Base-by-base conservation (phyloP, 2,797 vertebrate species). In the Enteromius radiatus region DNA sequence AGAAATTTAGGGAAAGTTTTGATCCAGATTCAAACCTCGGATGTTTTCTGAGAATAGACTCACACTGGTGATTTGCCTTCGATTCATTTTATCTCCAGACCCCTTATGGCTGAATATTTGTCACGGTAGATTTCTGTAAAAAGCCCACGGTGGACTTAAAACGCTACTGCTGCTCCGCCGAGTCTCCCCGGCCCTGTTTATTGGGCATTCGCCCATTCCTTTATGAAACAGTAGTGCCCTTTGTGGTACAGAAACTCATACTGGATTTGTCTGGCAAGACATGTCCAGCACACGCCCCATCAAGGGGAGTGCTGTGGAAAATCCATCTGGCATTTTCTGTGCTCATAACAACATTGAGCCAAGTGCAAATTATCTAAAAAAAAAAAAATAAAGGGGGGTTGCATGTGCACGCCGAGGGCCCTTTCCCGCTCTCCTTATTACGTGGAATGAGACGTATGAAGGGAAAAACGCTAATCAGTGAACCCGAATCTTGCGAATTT, bases 261-360 rank as follows among this genome's bases (percentile, higher is more conserved):
- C 78, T 88, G 82, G 87, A 88, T 88, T 87, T 86, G 85, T 89
- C 81, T 89, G 88, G 87, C 88, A 88, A 82, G 80, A 84, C 68
- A 71, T 84, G 80, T 87, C 80, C 84, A 88, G 84, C 85, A 89
- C 87, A 90, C 88, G 89, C 91, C 92, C 91, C 91, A 89, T 93
- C 89, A 84, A 91, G 91, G 81, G 89, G 87, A 90, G 88, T 80
- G 23, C 90, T 89, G 92, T 92, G 92, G 94, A 95, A 95, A 95
- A 94, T 92, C 91, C 91, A 92, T 93, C 91, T 91, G 89, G 89
- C 90, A 86, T 89, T 88, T 85, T 86, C 88, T 84, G 80, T 77
- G 84, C 83, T 86, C 56, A 70, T 83, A 80, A 88, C 84, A 80
- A 87, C 85, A 65, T 86, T 38, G 41, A 73, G 88, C 89, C 88